Base-by-base conservation (phyloP, 2,888 invertebrate species). In the Eueremaeus valkanovi region DNA sequence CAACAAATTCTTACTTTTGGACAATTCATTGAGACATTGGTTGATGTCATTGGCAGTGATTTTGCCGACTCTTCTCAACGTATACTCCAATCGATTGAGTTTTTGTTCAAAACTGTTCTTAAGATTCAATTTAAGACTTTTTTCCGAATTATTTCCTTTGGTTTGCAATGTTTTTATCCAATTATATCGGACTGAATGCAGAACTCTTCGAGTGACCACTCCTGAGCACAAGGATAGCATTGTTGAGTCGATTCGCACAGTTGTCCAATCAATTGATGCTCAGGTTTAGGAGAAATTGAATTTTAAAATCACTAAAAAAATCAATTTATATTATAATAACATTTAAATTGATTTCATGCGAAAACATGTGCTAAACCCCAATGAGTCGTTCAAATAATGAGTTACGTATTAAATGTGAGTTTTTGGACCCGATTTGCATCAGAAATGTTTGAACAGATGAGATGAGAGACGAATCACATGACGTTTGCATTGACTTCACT, bases 151-250 rank as follows among this genome's bases (percentile, higher is more conserved):
- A 18, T 3, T 36, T 2, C 33, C 18, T 63, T 36, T 63, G 3
- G 63, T 63, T 63, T 63, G 63, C 21, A 63, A 24, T 16, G 33
- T n/a, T 63, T 36, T 63, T n/a, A 63, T 31, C 33, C 18, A 9
- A 33, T 36, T 36, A 63, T 33, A 33, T 63, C 33, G 31, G 3
- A 63, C 31, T 33, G 21, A 63, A 33, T 63, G 63, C 1, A 36
- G 21, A 63, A 63, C 31, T 63, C 63, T 31, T 63, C n/a, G 33
- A 16, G 3, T 13, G 6, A 63, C 1, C 33, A 63, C 33, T 33
- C 18, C 2, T 31, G 63, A 63, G 6, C 33, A 31, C 31, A 63
- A 16, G n/a, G 63, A 63, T 33, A 63, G 13, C 63, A 63, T 63
- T 63, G 33, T 63, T 18, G 0, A n/a, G 1, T 21, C 2, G 21